Evolutionary conservation across 2,797 vertebrate species (phyloP), one percentile per base, ranked within the genome.

Genomic region (Tadarida brasiliensis): DNA sequence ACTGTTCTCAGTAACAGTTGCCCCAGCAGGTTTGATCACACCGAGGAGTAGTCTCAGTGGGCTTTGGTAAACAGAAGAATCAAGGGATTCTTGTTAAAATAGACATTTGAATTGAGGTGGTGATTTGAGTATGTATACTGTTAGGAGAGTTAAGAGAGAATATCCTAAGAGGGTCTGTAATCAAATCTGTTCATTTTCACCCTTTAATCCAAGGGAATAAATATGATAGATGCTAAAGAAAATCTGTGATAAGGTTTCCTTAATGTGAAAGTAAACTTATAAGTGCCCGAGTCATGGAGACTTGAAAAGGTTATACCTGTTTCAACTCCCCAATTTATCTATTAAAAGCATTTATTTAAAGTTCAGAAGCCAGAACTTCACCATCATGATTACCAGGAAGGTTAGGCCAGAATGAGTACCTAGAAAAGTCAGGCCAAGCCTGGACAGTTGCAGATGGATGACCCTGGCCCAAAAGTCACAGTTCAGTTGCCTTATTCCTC

Each of bases 201-300:
- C 88, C 76, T 96, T 95, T 71, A 94, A 94, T 96, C 97, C 97
- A 98, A 98, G 98, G 98, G 94, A 97, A 1, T 88, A 91, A 85
- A 71, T 96, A 87, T 59, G 2, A 44, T 84, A 90, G 65, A 95
- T 61, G 57, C 24, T 82, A 67, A 97, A 78, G 63, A 95, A 68
- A 93, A 70, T 85, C 91, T 94, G 49, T 86, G 44, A 73, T 93
- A 91, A 90, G 74, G 85, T 95, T 97, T 97, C 89, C 82, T 90
- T 92, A 74, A 73, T 93, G 61, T 95, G 91, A 95, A 96, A 96
- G 57, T 92, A 83, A 92, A 67, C 82, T 96, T 95, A 85, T 93
- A 96, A 98, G 96, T 98, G 97, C 95, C 95, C 98, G 87, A 90
- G 74, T 96, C 63, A 33, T 61, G 56, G 26, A 80, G 92, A 78